phyloP scores from a whole-genome alignment of 1,140 invertebrate species.

The Polypedilum vanderplanki region DNA sequence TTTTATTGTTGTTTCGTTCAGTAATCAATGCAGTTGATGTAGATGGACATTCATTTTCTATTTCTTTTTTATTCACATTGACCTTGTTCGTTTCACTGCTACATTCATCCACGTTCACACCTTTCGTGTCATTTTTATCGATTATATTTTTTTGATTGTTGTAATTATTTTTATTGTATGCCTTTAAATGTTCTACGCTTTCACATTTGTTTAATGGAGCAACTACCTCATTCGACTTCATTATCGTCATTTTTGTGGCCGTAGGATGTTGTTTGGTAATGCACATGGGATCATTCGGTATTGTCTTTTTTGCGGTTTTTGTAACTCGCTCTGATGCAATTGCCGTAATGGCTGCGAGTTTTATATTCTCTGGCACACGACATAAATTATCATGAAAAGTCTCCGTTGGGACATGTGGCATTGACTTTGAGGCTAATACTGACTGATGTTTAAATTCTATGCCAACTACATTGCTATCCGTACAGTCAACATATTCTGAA shows the following conservation, averaged over 20 bases:
- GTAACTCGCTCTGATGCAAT: background rate
- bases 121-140: background rate
- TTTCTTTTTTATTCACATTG: background rate
- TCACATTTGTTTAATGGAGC: constrained; percentile 8
- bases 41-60: background rate
- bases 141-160: background rate
- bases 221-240: background rate
- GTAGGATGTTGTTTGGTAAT: background rate
- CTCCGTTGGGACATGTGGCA: background rate
- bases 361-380: background rate
- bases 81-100: background rate
- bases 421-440: background rate
- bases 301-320: background rate
- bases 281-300: background rate
- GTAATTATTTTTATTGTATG: background rate
- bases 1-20: background rate
- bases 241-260: background rate
- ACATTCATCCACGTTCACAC: background rate
- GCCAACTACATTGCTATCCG: background rate
- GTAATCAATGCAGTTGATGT: background rate
- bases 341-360: background rate
- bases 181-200: constrained; percentile 1
- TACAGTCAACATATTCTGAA: constrained; percentile 11
- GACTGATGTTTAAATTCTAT: background rate
- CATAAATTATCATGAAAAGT: constrained; percentile 1